A percentile compares a stretch with the other conserved stretches of the same genome.
Conservation (phyloP, 2,888 invertebrate species). For the Aricia artaxerxes region DNA sequence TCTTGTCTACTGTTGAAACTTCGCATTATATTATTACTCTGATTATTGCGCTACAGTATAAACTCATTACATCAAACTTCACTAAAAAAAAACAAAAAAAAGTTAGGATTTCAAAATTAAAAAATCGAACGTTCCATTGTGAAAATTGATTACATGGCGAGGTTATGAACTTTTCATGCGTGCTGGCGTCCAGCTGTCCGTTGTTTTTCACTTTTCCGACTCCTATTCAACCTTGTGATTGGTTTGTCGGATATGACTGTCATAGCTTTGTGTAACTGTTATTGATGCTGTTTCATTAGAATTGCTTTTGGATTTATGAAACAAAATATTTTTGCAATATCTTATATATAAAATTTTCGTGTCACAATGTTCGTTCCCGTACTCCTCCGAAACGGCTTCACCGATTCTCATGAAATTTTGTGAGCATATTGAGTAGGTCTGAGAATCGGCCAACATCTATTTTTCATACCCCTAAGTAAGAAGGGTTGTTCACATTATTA, state of each 20-base stretch:
- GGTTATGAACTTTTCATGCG: conserved; percentile 23
- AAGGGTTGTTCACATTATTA: too few relatives aligned
- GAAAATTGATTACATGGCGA: background rate
- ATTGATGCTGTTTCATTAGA: background rate
- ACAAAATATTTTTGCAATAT: too few relatives aligned
- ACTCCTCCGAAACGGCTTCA: too few relatives aligned
- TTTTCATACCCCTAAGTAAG: too few relatives aligned
- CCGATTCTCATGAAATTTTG: too few relatives aligned
- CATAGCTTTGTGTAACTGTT: background rate
- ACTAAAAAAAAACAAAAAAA: background rate
- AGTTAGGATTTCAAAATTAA: background rate
- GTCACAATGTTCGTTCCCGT: too few relatives aligned
- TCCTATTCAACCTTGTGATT: background rate
- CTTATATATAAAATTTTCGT: too few relatives aligned
- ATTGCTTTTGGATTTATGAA: background rate
- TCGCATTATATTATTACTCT: too few relatives aligned
- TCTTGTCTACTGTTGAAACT: too few relatives aligned
- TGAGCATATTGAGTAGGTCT: too few relatives aligned
- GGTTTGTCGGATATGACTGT: background rate
- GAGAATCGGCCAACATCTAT: too few relatives aligned
- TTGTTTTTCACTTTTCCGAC: conserved; percentile 22
- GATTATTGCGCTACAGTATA: background rate
- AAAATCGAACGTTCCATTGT: background rate
- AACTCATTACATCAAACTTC: background rate
- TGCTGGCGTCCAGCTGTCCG: conserved; percentile 4